phyloP scores from a whole-genome alignment of 1,140 invertebrate species.

The Coelopa frigida region DNA sequence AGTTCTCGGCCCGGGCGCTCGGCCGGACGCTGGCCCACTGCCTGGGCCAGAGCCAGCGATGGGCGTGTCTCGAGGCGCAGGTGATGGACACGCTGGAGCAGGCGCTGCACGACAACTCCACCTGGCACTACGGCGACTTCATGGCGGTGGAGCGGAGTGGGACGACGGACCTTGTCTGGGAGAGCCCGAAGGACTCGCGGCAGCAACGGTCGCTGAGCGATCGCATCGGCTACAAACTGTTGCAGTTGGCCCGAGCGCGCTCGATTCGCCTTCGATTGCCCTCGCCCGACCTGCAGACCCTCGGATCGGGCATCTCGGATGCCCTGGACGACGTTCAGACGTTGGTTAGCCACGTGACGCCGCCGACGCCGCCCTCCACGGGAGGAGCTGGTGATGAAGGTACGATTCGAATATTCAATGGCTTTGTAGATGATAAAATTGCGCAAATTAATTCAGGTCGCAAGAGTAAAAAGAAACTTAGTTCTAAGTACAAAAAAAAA shows the following conservation, averaged over 20 bases:
- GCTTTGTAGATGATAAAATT: slow-evolving; percentile 39
- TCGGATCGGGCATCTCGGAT: slow-evolving; percentile 24
- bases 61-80: slow-evolving; percentile 51
- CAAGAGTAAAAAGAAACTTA: slow-evolving; percentile 14
- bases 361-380: background rate
- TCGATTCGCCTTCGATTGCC: slow-evolving; percentile 27
- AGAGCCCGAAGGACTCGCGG: background rate
- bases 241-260: slow-evolving; percentile 27
- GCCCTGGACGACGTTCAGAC: slow-evolving; percentile 31
- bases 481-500: slow-evolving; percentile 21
- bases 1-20: slow-evolving; percentile 20
- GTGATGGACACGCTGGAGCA: slow-evolving; percentile 50
- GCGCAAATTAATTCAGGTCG: slow-evolving; percentile 22
- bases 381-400: slow-evolving; percentile 21
- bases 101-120: slow-evolving; percentile 50
- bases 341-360: too few relatives aligned
- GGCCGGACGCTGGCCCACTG: slow-evolving; percentile 39
- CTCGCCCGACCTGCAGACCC: slow-evolving; percentile 2
- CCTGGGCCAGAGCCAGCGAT: slow-evolving; percentile 28
- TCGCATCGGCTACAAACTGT: slow-evolving; percentile 19
- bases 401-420: slow-evolving; percentile 25
- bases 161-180: background rate
- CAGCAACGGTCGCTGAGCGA: slow-evolving; percentile 13
- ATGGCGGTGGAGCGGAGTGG: slow-evolving; percentile 49
- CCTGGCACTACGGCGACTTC: slow-evolving; percentile 51